These are phyloP conservation scores for Lanius ludovicianus DNA, from an alignment of 2,113 vertebrate genomes.

Conservation along the genomic window DNA sequence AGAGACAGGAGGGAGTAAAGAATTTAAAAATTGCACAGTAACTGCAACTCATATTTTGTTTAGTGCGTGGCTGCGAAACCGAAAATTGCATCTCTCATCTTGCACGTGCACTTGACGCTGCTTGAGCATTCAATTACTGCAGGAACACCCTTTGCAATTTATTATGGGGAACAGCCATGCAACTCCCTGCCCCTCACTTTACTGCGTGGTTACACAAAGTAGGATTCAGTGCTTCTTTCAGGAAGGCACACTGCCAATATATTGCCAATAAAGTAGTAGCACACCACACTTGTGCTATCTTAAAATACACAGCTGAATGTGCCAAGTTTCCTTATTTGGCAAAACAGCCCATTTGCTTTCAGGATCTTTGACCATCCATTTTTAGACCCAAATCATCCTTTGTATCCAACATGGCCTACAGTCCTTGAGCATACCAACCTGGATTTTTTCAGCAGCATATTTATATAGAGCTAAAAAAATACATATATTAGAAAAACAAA, in stretches of 20 bases:
- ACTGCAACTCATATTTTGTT: not conserved
- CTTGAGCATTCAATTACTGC: not conserved
- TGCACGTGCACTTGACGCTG: not conserved
- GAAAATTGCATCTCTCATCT: not conserved
- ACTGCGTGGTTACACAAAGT: not conserved
- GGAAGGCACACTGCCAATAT: conserved; percentile 73
- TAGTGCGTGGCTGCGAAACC: not conserved
- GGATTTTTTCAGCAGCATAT: not conserved
- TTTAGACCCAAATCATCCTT: conserved; percentile 73
- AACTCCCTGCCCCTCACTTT: not conserved
- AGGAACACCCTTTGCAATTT: conserved; percentile 13
- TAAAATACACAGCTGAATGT: conserved; percentile 74
- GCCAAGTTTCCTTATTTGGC: conserved; percentile 84
- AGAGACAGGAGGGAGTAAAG: not conserved
- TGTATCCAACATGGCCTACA: conserved; percentile 29
- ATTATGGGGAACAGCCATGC: not conserved
- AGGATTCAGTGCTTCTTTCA: conserved; percentile 56
- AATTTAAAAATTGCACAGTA: not conserved
- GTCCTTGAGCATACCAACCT: not conserved
- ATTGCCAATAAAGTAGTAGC: conserved; percentile 79
- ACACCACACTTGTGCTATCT: conserved; percentile 73
- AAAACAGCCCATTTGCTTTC: conserved; percentile 75
- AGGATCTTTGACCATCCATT: conserved; percentile 77
- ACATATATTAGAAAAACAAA: not conserved
- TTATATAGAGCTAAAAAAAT: not conserved